These are phyloP conservation scores for Numenius phaeopus DNA, from an alignment of 2,797 vertebrate genomes.

Conservation along the genomic window DNA sequence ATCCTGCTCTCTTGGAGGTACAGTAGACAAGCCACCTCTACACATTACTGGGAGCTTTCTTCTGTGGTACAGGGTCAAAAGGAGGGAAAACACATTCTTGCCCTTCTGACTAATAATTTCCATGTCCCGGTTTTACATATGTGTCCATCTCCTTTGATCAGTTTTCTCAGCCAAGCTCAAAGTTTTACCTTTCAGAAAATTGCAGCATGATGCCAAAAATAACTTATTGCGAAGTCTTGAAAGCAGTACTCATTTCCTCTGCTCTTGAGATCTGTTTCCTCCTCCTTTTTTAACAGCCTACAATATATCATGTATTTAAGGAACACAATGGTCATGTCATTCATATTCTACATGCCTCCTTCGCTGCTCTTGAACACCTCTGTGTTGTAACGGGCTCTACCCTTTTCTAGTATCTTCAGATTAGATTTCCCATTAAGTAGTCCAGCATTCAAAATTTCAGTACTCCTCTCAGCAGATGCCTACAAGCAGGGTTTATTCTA, in stretches of 20 bases:
- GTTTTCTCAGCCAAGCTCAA: neutral
- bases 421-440: conserved; percentile 53
- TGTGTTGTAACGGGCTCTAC: neutral
- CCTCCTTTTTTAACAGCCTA: conserved; percentile 21
- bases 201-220: conserved; percentile 34
- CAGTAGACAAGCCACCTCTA: neutral
- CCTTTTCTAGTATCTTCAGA: neutral
- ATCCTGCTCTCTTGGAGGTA: conserved; percentile 16
- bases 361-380: neutral
- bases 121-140: neutral
- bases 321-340: neutral
- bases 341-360: neutral
- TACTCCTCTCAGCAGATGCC: conserved; percentile 2
- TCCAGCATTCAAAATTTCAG: conserved; percentile 14
- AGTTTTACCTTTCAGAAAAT: neutral
- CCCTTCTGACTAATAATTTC: neutral
- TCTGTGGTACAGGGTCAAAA: neutral
- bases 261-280: neutral
- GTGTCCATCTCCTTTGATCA: neutral
- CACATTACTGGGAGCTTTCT: neutral
- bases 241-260: conserved; percentile 10
- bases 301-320: neutral
- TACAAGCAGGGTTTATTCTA: conserved; percentile 3
- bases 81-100: conserved; percentile 20
- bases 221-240: conserved; percentile 7